Evolutionary conservation across 2,888 invertebrate species (phyloP), one percentile per base, ranked within the genome.

Genomic region (Isoperla grammatica): DNA sequence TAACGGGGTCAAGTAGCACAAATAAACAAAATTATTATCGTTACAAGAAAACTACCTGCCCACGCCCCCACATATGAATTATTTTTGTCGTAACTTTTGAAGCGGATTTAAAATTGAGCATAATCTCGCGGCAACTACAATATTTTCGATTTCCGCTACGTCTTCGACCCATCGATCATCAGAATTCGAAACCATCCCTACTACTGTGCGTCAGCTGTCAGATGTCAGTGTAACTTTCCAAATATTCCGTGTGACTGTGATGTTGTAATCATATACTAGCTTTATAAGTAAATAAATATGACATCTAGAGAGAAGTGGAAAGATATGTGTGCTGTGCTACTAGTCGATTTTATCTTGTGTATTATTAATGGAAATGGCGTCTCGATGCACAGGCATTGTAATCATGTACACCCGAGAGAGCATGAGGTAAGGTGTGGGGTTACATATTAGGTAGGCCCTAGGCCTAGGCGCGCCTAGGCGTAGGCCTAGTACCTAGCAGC

Each of bases 351-450:
- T 29, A 29, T 29, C 8, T 29, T 71, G 64, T 66, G 73, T 62
- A 67, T 70, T 66, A 61, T 69, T 65, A 64, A 69, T 62, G 71
- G 69, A 63, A 70, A 70, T 69, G 73, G 69, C 54, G 69, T 72
- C 68, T 71, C 72, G 67, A 71, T 71, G 65, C 72, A 72, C 64
- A 69, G 69, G 20, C 73, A 73, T 46, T 86, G 86, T 73, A 81
- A 76, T 54, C 86, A 86, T 68, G 77, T 81, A 63, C 85, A 85
- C 73, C 86, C 86, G 2, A 82, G 80, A 69, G 80, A 79, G 59
- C 80, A 86, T 70, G 84, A 86, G 81, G 86, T 86, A 71, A 79
- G 79, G 76, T 37, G 22, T 29, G 43, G 56, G 22, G 53, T 40
- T 15, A 22, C 53, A 48, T 23, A 20, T 9, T 20, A 4, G 45